Conservation (phyloP, 2,113 vertebrate genomes). For the Cyprichromis sp. region DNA sequence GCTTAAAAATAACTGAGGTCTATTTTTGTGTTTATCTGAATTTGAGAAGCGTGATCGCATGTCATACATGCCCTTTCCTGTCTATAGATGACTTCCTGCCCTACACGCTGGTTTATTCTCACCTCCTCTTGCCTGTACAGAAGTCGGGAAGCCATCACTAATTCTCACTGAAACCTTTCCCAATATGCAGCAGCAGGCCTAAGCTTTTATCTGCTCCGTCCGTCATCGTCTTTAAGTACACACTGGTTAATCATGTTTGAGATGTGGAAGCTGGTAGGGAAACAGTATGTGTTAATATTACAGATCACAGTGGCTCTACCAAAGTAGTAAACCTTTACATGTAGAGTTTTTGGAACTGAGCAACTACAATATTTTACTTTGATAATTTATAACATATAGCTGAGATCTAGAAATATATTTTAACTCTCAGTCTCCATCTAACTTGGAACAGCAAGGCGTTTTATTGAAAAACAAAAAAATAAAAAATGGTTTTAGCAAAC, state of each 20-base stretch:
- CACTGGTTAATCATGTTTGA: not conserved
- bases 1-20: not conserved
- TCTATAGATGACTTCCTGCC: not conserved
- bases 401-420: not conserved
- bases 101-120: fast-evolving
- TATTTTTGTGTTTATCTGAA: not conserved
- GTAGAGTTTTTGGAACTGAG: fast-evolving
- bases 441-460: fast-evolving
- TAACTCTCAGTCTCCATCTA: fast-evolving
- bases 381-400: not conserved
- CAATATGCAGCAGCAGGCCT: not conserved
- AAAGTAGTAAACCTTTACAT: not conserved
- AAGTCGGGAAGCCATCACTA: fast-evolving
- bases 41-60: fast-evolving
- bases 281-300: not conserved
- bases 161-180: not conserved
- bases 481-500: not conserved
- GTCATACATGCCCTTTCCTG: not conserved
- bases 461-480: not conserved
- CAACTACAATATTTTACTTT: not conserved
- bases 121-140: fast-evolving
- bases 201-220: fast-evolving
- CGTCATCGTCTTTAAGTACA: fast-evolving
- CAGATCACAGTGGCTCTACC: not conserved
- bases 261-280: not conserved